Percentiles rank a stretch among this genome's conserved stretches.
Conservation (phyloP, 2,888 invertebrate species). For the Tuta absoluta region DNA sequence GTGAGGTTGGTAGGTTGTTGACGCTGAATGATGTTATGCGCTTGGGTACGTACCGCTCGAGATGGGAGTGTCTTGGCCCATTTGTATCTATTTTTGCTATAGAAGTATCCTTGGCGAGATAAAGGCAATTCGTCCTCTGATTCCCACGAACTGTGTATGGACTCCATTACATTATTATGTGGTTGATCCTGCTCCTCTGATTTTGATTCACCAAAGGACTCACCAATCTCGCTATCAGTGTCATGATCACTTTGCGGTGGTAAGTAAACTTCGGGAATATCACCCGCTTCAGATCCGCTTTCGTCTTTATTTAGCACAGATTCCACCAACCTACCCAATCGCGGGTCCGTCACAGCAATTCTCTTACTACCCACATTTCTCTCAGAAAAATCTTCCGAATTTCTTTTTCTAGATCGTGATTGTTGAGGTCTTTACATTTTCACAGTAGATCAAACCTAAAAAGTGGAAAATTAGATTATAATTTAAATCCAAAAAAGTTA, state of each 20-base stretch:
- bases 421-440: too few species aligned
- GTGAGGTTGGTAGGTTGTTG: not conserved
- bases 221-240: conserved; percentile 28
- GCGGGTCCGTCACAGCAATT: too few species aligned
- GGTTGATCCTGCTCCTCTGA: conserved; percentile 6
- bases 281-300: conserved; percentile 30
- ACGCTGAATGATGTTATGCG: conserved; percentile 22
- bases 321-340: too few species aligned
- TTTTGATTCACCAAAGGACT: conserved; percentile 30
- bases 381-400: too few species aligned
- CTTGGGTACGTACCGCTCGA: conserved; percentile 28
- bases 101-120: conserved; percentile 29
- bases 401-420: too few species aligned
- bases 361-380: too few species aligned
- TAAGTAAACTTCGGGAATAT: conserved; percentile 25
- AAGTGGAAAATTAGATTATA: too few species aligned
- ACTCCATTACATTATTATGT: conserved; percentile 24
- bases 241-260: conserved; percentile 27
- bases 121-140: conserved; percentile 31
- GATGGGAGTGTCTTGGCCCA: conserved; percentile 26
- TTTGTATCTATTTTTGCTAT: conserved; percentile 32
- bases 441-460: too few species aligned
- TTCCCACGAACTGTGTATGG: conserved; percentile 17
- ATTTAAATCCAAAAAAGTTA: too few species aligned
- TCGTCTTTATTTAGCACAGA: too few species aligned